Percentiles rank a stretch among this genome's conserved stretches.
phyloP scores from a whole-genome alignment of 2,113 vertebrate genomes.

The Prochilodus magdalenae region DNA sequence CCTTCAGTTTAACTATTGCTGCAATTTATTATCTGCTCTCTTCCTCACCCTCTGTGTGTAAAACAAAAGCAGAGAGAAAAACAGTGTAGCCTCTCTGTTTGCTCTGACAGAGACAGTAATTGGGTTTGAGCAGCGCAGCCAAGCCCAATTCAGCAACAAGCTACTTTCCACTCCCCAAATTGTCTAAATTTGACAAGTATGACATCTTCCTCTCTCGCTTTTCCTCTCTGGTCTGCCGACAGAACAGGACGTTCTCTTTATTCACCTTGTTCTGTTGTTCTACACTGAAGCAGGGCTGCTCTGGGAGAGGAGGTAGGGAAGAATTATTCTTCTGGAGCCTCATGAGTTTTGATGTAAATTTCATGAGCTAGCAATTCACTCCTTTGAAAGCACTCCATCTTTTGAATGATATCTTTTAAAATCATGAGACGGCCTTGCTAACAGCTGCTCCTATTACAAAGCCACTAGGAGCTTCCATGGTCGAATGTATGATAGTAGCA shows the following conservation, averaged over 20 bases:
- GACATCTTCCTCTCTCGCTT: slow-evolving; percentile 38
- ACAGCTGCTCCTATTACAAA: neutral
- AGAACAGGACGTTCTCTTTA: slow-evolving; percentile 18
- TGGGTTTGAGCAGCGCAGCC: slow-evolving; percentile 42
- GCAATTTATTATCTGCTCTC: slow-evolving; percentile 9
- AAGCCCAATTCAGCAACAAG: slow-evolving; percentile 47
- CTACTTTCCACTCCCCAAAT: slow-evolving; percentile 38
- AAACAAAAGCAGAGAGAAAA: slow-evolving; percentile 24
- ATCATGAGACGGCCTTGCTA: neutral
- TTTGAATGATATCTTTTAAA: neutral
- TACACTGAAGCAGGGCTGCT: neutral
- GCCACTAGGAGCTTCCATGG: neutral
- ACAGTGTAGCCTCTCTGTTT: slow-evolving; percentile 4
- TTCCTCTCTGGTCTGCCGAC: slow-evolving; percentile 34
- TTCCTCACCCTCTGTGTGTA: slow-evolving; percentile 9
- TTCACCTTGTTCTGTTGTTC: neutral
- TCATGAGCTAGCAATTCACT: neutral
- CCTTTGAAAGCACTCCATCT: neutral
- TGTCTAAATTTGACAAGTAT: slow-evolving; percentile 48
- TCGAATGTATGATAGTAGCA: neutral
- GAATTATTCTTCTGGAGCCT: neutral
- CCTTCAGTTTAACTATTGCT: slow-evolving; percentile 8
- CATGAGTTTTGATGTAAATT: slow-evolving; percentile 29
- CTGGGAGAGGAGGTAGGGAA: neutral
- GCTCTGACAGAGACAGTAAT: slow-evolving; percentile 46